A percentile compares a stretch with the other conserved stretches of the same genome.
These are phyloP conservation scores for Paedocypris micromegethes DNA, from an alignment of 2,797 vertebrate species.

Conservation along the genomic window DNA sequence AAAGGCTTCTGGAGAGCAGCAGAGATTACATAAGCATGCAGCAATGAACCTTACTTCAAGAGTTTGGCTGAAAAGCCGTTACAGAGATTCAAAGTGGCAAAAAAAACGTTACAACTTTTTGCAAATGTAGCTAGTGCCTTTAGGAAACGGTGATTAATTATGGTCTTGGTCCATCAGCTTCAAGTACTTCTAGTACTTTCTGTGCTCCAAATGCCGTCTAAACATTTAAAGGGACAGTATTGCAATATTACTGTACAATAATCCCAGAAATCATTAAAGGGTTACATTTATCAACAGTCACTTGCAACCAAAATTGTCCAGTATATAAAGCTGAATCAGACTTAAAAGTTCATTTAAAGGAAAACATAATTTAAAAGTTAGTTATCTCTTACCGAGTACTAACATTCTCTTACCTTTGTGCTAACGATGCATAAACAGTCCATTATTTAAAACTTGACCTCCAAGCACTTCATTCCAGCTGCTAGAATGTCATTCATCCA, in stretches of 20 bases:
- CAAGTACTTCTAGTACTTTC: too few relatives aligned
- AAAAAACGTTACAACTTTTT: too few relatives aligned
- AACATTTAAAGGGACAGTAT: neutral
- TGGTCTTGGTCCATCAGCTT: too few relatives aligned
- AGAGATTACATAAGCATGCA: constrained; percentile 32
- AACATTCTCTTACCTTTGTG: constrained; percentile 63
- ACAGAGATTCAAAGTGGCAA: neutral
- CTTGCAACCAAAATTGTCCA: too few relatives aligned
- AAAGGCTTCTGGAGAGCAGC: constrained; percentile 8
- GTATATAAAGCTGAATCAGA: too few relatives aligned
- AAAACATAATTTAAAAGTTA: too few relatives aligned
- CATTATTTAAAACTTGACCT: constrained; percentile 54
- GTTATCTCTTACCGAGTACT: neutral
- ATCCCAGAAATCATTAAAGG: neutral
- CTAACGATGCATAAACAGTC: constrained; percentile 72
- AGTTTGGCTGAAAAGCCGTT: constrained; percentile 1
- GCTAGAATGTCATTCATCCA: constrained; percentile 44
- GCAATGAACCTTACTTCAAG: constrained; percentile 26
- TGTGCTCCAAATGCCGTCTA: too few relatives aligned
- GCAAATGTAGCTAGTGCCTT: too few relatives aligned
- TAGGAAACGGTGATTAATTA: too few relatives aligned
- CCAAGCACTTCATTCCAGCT: constrained; percentile 38
- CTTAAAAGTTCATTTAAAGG: too few relatives aligned
- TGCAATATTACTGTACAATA: neutral
- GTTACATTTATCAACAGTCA: neutral